Conservation (phyloP, 1,140 invertebrate genomes). For the Aphis gossypii region DNA sequence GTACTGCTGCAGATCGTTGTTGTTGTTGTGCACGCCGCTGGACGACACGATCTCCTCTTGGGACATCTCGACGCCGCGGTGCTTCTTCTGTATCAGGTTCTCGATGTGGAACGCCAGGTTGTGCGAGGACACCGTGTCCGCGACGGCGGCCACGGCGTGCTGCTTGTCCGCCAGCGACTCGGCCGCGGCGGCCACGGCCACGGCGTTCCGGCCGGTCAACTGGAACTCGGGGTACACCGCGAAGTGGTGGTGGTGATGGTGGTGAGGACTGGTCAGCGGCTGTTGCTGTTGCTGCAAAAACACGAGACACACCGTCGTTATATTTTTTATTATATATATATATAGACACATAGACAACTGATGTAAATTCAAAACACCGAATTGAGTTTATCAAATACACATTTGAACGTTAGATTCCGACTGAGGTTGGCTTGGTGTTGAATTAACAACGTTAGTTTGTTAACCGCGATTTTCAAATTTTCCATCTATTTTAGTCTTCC, state of each 20-base stretch:
- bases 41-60: constrained; percentile 52
- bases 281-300: constrained; percentile 27
- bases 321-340: too few species aligned
- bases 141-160: not conserved
- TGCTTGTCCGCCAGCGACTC: constrained; percentile 15
- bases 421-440: too few species aligned
- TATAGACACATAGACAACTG: too few species aligned
- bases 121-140: constrained; percentile 52
- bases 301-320: too few species aligned
- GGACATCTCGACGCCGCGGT: constrained; percentile 7
- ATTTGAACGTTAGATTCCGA: too few species aligned
- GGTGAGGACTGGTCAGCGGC: not conserved
- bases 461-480: too few species aligned
- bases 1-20: not conserved
- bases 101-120: constrained; percentile 50
- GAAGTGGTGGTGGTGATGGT: constrained; percentile 25
- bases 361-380: too few species aligned
- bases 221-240: constrained; percentile 50
- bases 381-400: too few species aligned
- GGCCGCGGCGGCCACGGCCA: not conserved
- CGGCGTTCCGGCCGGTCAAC: not conserved
- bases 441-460: too few species aligned
- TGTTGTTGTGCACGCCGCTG: constrained; percentile 44
- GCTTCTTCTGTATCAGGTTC: constrained; percentile 52
- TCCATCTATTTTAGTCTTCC: too few species aligned